phyloP scores from a whole-genome alignment of 2,888 invertebrate genomes.

The Chironomus tentans region DNA sequence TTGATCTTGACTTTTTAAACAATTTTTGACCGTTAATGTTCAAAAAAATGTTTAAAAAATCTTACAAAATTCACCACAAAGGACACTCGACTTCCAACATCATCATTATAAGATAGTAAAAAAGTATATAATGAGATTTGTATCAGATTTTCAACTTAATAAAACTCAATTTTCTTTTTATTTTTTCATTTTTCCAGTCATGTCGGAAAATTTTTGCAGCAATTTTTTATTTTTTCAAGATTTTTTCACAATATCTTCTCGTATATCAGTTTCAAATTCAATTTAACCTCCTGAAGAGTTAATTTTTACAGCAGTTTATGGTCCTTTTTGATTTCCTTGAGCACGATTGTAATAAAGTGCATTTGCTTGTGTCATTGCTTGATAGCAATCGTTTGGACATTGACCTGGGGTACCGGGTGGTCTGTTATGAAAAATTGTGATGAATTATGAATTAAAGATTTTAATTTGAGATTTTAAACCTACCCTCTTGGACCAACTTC shows the following conservation, averaged over 20 bases:
- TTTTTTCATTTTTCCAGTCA: constrained; percentile 9
- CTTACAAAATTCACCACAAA: no score
- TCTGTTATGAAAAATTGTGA: neutral
- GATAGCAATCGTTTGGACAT: constrained; percentile 22
- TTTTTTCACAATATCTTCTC: neutral
- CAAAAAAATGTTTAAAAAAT: no score
- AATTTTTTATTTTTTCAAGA: neutral
- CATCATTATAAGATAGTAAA: neutral
- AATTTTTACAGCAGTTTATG: neutral
- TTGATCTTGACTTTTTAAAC: no score
- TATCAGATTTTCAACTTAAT: no score
- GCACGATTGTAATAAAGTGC: constrained; percentile 19
- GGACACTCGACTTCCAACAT: no score
- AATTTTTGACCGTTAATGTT: no score
- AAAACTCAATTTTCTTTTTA: no score
- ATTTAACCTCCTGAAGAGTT: neutral
- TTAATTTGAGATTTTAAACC: neutral
- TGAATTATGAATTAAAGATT: no score
- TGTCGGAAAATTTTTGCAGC: constrained; percentile 18
- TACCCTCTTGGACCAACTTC: constrained; percentile 15
- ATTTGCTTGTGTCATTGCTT: constrained; percentile 22
- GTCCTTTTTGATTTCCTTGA: constrained; percentile 25
- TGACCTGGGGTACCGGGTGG: constrained; percentile 9
- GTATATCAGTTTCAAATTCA: no score
- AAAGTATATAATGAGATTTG: neutral